phyloP scores from a whole-genome alignment of 2,888 invertebrate species.

The Pasiphila rectangulata region DNA sequence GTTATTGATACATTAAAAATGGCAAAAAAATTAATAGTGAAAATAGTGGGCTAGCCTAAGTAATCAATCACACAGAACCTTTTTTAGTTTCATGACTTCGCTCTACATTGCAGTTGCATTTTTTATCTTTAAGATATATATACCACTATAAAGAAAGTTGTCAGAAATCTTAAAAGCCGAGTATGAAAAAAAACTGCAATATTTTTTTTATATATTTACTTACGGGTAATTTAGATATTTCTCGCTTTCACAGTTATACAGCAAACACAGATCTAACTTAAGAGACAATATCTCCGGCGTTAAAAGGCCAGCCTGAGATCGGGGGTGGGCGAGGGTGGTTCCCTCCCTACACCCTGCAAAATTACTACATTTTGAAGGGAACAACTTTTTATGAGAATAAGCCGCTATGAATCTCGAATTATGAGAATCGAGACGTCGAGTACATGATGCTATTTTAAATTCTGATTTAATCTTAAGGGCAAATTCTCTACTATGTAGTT shows the following conservation, averaged over 20 bases:
- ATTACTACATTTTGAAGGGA: slow-evolving; percentile 80
- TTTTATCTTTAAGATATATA: no score
- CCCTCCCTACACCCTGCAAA: slow-evolving; percentile 71
- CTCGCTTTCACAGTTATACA: slow-evolving; percentile 55
- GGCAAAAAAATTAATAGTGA: no score
- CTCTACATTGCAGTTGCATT: no score
- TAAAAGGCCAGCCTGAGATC: slow-evolving; percentile 76
- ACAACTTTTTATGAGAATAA: slow-evolving; percentile 81
- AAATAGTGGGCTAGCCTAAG: no score
- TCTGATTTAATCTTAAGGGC: neutral
- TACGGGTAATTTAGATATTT: slow-evolving; percentile 30
- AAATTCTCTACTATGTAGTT: no score
- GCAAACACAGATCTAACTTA: slow-evolving; percentile 78
- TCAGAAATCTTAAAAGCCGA: no score
- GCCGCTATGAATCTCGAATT: slow-evolving; percentile 79
- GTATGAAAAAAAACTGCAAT: neutral
- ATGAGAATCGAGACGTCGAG: slow-evolving; percentile 64
- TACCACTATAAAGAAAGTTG: no score
- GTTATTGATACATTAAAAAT: no score
- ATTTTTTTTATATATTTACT: neutral
- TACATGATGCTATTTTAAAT: slow-evolving; percentile 33
- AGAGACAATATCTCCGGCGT: slow-evolving; percentile 79
- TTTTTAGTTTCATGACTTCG: no score
- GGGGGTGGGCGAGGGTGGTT: slow-evolving; percentile 50
- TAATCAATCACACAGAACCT: no score